These are phyloP conservation scores for Crypturellus tataupa DNA, from an alignment of 2,797 vertebrate genomes.

Conservation along the genomic window DNA sequence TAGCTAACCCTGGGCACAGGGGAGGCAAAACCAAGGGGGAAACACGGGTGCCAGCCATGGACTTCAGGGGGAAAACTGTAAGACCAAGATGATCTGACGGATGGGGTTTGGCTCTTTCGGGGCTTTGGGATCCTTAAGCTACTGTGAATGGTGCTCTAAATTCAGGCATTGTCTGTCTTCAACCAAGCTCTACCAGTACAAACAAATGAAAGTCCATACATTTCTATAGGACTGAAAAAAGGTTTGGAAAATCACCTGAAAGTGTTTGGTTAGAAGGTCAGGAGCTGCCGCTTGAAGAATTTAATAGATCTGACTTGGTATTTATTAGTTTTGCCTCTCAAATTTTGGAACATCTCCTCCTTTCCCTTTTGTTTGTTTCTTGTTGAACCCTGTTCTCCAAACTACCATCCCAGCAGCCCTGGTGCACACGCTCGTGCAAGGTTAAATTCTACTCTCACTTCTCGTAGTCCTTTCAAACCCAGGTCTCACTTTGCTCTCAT, in stretches of 20 bases:
- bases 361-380: too few species aligned
- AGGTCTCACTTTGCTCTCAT: not conserved
- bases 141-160: not conserved
- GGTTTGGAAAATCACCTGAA: too few species aligned
- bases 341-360: not conserved
- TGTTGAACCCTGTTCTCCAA: too few species aligned
- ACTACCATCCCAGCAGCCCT: too few species aligned
- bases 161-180: not conserved
- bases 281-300: not conserved
- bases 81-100: not conserved
- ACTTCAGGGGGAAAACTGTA: not conserved
- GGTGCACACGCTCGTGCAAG: too few species aligned
- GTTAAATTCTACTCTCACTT: not conserved
- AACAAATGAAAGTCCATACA: too few species aligned
- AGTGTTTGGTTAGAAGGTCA: not conserved
- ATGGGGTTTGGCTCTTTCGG: not conserved
- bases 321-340: not conserved
- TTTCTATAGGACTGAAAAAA: not conserved
- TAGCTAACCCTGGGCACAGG: not conserved
- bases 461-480: not conserved
- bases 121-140: not conserved
- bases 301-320: not conserved
- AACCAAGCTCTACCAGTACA: not conserved
- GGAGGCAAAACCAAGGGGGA: slow-evolving; percentile 9
- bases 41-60: slow-evolving; percentile 37